phyloP scores from a whole-genome alignment of 2,888 invertebrate genomes.

The Melanchra persicariae region DNA sequence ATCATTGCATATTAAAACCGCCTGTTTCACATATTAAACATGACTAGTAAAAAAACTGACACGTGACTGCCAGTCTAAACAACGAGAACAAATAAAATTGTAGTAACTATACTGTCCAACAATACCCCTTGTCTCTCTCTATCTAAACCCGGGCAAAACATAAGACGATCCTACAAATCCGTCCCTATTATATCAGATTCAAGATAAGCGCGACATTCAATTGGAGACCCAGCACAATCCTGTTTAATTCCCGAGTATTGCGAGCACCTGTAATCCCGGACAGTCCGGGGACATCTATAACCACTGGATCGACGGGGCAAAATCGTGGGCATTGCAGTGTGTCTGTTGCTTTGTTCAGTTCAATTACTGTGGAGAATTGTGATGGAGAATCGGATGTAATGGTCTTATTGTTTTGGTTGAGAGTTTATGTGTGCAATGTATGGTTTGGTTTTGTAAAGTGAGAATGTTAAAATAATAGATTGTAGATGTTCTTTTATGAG shows the following conservation, averaged over 20 bases:
- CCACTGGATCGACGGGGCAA: constrained; percentile 22
- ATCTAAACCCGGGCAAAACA: constrained; percentile 22
- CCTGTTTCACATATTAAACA: too few species aligned
- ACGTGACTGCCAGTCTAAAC: background rate
- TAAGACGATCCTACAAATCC: constrained; percentile 38
- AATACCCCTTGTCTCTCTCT: constrained; percentile 11
- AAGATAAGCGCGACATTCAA: constrained; percentile 60
- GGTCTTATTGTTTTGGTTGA: constrained; percentile 17
- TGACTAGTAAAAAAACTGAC: background rate
- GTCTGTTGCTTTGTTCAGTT: constrained; percentile 48
- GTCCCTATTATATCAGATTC: constrained; percentile 49
- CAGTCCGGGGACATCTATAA: constrained; percentile 36
- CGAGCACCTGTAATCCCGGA: constrained; percentile 69
- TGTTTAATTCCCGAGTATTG: constrained; percentile 51
- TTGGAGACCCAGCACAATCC: constrained; percentile 82
- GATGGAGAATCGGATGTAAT: background rate
- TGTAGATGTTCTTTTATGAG: too few species aligned
- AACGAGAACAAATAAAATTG: background rate
- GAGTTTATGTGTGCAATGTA: background rate
- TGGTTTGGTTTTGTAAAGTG: background rate
- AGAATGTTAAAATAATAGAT: too few species aligned
- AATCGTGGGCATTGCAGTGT: constrained; percentile 26
- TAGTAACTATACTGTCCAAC: background rate
- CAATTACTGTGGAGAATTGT: constrained; percentile 44
- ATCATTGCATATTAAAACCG: too few species aligned